These are phyloP conservation scores for Bucorvus abyssinicus DNA, from an alignment of 2,797 vertebrate species.

Conservation along the genomic window DNA sequence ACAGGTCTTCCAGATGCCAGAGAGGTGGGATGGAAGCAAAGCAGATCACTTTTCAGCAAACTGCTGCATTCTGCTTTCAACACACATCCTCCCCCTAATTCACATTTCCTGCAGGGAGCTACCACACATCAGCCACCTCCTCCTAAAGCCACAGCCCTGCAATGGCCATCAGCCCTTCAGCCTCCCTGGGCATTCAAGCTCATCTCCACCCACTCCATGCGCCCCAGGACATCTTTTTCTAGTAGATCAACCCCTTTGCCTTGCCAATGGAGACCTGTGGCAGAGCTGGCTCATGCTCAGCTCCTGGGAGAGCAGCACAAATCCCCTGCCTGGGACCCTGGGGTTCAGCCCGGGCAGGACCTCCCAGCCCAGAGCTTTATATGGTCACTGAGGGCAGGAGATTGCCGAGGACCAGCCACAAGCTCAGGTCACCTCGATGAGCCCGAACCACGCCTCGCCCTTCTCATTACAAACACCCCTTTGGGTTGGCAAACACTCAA, in stretches of 20 bases:
- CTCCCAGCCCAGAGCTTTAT: not conserved
- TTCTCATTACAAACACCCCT: not conserved
- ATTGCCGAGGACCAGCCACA: not conserved
- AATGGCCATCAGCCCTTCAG: too few species aligned
- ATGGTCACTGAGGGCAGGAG: not conserved
- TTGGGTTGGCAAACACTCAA: not conserved
- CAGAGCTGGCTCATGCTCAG: rapidly evolving
- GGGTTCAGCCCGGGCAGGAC: not conserved
- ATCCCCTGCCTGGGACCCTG: not conserved
- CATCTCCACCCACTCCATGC: not conserved
- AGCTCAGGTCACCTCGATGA: not conserved
- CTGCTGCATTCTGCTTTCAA: not conserved
- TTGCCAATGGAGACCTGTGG: not conserved
- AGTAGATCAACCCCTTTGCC: not conserved
- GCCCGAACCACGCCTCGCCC: not conserved
- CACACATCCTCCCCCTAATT: not conserved
- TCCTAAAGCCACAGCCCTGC: not conserved
- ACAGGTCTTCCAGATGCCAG: not conserved
- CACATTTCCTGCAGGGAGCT: not conserved
- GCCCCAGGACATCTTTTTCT: not conserved
- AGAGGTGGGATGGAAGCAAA: not conserved
- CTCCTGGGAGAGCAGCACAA: not conserved
- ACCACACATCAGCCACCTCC: not conserved
- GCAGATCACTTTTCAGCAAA: not conserved
- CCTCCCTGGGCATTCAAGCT: not conserved